phyloP scores from a whole-genome alignment of 2,797 vertebrate species.

The Hippocampus kuda region DNA sequence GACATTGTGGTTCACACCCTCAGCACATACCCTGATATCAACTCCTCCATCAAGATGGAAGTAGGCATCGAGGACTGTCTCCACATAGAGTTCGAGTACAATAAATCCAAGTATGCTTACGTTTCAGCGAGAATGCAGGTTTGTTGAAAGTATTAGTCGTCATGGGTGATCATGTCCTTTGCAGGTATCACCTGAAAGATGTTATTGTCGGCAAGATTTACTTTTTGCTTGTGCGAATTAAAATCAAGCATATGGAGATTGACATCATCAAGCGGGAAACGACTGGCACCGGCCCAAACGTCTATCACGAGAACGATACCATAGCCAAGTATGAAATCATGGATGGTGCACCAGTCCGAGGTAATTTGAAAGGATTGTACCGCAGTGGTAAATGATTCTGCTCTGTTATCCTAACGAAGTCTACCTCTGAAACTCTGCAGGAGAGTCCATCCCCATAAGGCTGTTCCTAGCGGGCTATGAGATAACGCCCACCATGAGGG shows the following conservation, averaged over 20 bases:
- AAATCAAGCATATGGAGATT: slow-evolving; percentile 97
- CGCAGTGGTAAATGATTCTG: not conserved
- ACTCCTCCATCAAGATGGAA: slow-evolving; percentile 97
- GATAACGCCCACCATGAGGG: slow-evolving; percentile 91
- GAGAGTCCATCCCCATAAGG: slow-evolving; percentile 94
- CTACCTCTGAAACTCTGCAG: slow-evolving; percentile 47
- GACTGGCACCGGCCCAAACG: slow-evolving; percentile 86
- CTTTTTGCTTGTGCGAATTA: slow-evolving; percentile 92
- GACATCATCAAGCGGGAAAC: slow-evolving; percentile 97
- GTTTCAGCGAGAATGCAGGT: not conserved
- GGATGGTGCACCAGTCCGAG: slow-evolving; percentile 94
- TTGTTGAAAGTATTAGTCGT: not conserved
- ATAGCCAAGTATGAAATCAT: slow-evolving; percentile 99
- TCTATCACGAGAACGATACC: slow-evolving; percentile 94
- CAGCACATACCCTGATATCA: slow-evolving; percentile 88
- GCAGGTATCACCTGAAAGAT: slow-evolving; percentile 91
- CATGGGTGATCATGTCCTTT: not conserved
- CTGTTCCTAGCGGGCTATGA: slow-evolving; percentile 94
- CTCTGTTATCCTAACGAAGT: not conserved
- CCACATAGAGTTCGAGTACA: slow-evolving; percentile 97
- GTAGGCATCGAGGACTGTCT: slow-evolving; percentile 96
- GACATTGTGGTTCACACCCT: slow-evolving; percentile 91
- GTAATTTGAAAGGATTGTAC: slow-evolving; percentile 48
- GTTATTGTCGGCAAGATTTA: slow-evolving; percentile 98
- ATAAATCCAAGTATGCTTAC: slow-evolving; percentile 87